phyloP scores from a whole-genome alignment of 2,797 vertebrate genomes.

The Rhinogobio ventralis region DNA sequence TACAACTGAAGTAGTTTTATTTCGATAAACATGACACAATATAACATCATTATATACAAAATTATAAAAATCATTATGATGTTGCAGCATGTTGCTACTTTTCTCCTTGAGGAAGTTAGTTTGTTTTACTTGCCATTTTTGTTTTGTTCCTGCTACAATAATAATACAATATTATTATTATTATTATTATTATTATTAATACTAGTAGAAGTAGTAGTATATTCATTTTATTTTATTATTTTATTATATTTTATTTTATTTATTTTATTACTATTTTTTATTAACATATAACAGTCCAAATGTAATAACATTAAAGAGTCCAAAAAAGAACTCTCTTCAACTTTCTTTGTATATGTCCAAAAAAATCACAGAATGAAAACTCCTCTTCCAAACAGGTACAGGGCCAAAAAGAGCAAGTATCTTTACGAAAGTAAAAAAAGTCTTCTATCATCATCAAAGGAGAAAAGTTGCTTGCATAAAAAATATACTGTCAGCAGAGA shows the following conservation, averaged over 20 bases:
- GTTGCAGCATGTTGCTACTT: too few species aligned
- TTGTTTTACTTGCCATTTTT: too few species aligned
- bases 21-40: too few species aligned
- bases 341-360: neutral
- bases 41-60: too few species aligned
- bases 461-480: neutral
- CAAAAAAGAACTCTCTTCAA: neutral
- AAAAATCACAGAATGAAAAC: neutral
- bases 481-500: neutral
- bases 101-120: too few species aligned
- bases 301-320: neutral
- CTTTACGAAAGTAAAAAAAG: constrained; percentile 17
- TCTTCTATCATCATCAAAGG: neutral
- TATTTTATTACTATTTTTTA: too few species aligned
- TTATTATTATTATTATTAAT: too few species aligned
- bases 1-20: too few species aligned
- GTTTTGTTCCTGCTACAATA: too few species aligned
- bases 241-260: neutral
- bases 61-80: too few species aligned
- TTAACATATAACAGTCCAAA: neutral
- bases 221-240: neutral
- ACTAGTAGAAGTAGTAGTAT: too few species aligned
- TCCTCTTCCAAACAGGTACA: neutral
- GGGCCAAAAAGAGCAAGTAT: neutral
- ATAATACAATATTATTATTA: too few species aligned